Base-by-base conservation (phyloP, 1,140 invertebrate species). In the Artemia franciscana region DNA sequence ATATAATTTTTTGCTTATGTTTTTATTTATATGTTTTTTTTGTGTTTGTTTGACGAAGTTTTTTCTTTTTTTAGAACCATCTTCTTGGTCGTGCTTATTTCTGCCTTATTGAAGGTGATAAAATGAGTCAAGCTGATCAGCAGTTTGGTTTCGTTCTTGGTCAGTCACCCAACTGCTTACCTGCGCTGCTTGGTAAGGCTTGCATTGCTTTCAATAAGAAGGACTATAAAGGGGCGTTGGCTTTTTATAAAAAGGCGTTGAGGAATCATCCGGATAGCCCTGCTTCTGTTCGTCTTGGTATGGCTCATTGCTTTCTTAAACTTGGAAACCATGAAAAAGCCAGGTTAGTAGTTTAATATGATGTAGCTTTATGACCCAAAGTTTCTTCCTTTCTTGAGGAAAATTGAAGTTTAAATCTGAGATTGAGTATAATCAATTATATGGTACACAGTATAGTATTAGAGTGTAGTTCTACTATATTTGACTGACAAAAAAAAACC, bases 101-200 rank as follows among this genome's bases (percentile, higher is more conserved):
- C 70, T 98, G 92, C 72, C 75, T 99, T 3, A 77, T 98, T 21
- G 94, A 99, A 77, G 93, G 94, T 9, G 94, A 98, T 70, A 98
- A 98, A 78, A 92, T 98, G 88, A 94, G 98, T 62, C 94, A 98
- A 76, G 96, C 96, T 9, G 95, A 98, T 80, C 89, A 91, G 1
- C 96, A 99, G 71, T 99, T 99, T 70, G 98, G 98, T 76, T 99
- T 98, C 76, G 95, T 99, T 0, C 75, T 98, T 0, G 94, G 95
- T 76, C 86, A 96, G 70, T 87, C 87, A 2, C 86, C 85, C 5
- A 93, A 91, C 68, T 97, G 96, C 77, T 95, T 98, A 65, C 94
- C 94, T 2, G 91, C 90, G 15, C 73, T 98, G 28, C 79, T 98
- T 5, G 96, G 96, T 27, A 98, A 98, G 81, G 96, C 94, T 0